Percentiles rank a stretch among this genome's conserved stretches.
Conservation (phyloP, 2,888 invertebrate species). For the Campoplex nolae region DNA sequence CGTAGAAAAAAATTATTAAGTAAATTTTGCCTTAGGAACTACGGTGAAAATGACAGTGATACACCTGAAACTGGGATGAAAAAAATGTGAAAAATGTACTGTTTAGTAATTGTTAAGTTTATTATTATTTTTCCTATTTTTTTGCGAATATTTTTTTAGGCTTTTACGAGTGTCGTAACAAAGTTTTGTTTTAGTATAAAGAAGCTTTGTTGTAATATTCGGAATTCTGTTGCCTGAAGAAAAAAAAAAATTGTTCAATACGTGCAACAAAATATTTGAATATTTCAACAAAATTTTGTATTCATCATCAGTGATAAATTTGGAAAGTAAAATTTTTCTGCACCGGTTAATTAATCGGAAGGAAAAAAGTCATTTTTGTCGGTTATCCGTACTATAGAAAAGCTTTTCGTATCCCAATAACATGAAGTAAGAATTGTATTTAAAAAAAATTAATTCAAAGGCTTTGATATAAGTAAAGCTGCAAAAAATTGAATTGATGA, state of each 20-base stretch:
- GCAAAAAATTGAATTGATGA: too few species aligned
- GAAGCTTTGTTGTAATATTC: too few species aligned
- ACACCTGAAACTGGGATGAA: not conserved
- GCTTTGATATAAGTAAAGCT: too few species aligned
- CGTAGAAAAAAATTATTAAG: not conserved
- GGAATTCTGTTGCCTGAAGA: too few species aligned
- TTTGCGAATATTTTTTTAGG: not conserved
- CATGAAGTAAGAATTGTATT: too few species aligned
- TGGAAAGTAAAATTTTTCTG: not conserved
- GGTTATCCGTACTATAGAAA: not conserved
- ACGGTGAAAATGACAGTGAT: not conserved
- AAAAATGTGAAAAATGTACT: not conserved
- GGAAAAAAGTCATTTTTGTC: not conserved
- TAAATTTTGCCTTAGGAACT: not conserved
- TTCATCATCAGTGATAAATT: not conserved
- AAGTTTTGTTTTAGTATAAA: too few species aligned
- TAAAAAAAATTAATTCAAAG: too few species aligned
- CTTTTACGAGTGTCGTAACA: not conserved
- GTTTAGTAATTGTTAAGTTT: not conserved
- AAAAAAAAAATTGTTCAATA: too few species aligned
- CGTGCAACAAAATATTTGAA: too few species aligned
- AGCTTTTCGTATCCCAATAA: not conserved
- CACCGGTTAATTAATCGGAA: not conserved
- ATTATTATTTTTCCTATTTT: not conserved
- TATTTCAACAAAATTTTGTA: too few species aligned